A percentile compares a stretch with the other conserved stretches of the same genome.
These are phyloP conservation scores for Leucoraja erinaceus DNA, from an alignment of 2,113 vertebrate species.

Conservation along the genomic window DNA sequence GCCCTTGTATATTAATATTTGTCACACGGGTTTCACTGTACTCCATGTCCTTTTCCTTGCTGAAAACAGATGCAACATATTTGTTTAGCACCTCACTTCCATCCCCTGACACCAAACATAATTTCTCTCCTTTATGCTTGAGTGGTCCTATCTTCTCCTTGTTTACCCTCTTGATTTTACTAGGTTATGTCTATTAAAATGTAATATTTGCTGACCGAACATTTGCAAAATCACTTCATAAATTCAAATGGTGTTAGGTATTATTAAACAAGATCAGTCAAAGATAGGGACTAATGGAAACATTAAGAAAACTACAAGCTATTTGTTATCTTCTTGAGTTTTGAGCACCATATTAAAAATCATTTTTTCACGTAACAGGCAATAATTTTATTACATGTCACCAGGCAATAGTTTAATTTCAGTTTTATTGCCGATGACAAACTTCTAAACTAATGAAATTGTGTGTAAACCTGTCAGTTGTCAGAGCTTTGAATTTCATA, in stretches of 20 bases:
- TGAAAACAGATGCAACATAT: too few species aligned
- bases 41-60: too few species aligned
- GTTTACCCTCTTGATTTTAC: too few species aligned
- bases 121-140: too few species aligned
- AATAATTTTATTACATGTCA: neutral
- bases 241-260: neutral
- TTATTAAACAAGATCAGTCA: neutral
- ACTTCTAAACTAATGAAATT: slow-evolving; percentile 9
- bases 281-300: neutral
- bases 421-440: neutral
- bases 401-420: neutral
- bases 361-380: neutral
- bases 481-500: neutral
- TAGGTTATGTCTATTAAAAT: neutral
- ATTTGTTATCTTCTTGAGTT: neutral
- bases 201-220: neutral
- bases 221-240: neutral
- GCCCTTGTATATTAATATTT: too few species aligned
- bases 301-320: neutral
- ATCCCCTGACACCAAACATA: too few species aligned
- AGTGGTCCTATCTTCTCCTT: too few species aligned
- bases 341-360: neutral
- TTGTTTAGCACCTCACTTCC: too few species aligned
- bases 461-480: neutral
- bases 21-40: too few species aligned